phyloP scores from a whole-genome alignment of 2,888 invertebrate species.

The Drosophila setosimentum region DNA sequence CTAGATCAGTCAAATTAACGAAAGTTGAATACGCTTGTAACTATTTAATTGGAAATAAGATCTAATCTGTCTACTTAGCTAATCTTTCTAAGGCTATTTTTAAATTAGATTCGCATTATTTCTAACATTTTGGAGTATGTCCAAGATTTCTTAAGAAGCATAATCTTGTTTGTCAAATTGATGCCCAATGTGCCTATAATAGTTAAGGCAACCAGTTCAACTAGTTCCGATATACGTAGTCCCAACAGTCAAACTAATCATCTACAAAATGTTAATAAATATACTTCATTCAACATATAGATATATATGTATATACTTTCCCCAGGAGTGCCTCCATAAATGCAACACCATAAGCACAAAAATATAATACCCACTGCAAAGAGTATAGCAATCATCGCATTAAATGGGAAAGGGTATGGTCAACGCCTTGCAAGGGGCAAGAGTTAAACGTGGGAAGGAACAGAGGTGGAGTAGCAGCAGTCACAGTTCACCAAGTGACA shows the following conservation, averaged over 20 bases:
- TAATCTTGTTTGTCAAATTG: background rate
- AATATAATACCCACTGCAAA: background rate
- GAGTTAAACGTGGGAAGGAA: background rate
- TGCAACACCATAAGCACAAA: background rate
- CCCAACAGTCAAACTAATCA: background rate
- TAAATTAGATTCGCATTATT: no score
- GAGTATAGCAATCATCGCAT: conserved; percentile 47
- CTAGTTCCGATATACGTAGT: background rate
- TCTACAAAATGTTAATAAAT: background rate
- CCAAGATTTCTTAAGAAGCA: background rate
- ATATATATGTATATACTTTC: no score
- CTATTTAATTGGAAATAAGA: background rate
- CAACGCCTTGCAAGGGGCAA: background rate
- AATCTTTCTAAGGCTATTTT: background rate
- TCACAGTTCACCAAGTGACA: conserved; percentile 72
- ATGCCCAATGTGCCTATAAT: background rate
- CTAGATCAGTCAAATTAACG: background rate
- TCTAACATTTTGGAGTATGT: no score
- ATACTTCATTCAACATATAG: background rate
- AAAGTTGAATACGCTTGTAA: background rate
- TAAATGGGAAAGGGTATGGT: conserved; percentile 59
- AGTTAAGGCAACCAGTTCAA: background rate
- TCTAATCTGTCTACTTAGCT: background rate
- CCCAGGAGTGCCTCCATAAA: no score
- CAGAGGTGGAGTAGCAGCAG: conserved; percentile 11